Evolutionary conservation across 1,140 invertebrate genomes (phyloP).

Genomic region (Patella vulgata): DNA sequence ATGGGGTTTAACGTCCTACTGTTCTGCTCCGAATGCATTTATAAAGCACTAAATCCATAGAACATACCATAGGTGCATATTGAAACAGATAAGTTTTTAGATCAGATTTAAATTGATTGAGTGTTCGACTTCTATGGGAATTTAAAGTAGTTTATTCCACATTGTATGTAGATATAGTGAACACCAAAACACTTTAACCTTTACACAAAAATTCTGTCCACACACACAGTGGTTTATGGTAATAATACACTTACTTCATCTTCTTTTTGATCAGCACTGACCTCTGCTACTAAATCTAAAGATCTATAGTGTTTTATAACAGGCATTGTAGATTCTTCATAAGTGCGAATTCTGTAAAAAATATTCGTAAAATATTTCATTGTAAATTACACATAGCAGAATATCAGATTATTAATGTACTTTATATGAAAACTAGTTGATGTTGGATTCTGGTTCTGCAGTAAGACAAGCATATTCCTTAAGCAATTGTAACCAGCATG

Average conservation of each 20-base stretch:
- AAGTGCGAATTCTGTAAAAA: slow-evolving; percentile 79
- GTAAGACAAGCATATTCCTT: background rate
- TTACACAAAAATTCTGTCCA: background rate
- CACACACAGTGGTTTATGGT: background rate
- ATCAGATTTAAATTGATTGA: no score
- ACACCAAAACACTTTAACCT: no score
- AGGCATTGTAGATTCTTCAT: slow-evolving; percentile 89
- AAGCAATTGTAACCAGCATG: background rate
- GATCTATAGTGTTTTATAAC: slow-evolving; percentile 89
- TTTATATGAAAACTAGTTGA: background rate
- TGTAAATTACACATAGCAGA: background rate
- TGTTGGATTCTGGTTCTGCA: background rate
- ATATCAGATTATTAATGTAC: background rate
- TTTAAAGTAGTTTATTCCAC: no score
- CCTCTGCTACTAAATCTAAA: slow-evolving; percentile 78
- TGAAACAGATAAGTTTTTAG: no score
- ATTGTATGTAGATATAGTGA: no score
- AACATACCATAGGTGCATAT: no score
- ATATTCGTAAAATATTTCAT: slow-evolving; percentile 8
- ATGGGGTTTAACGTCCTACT: no score
- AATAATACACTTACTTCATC: slow-evolving; percentile 76
- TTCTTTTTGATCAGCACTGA: slow-evolving; percentile 78
- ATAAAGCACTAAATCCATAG: no score
- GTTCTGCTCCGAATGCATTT: no score
- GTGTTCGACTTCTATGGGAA: no score